Evolutionary conservation across 1,140 invertebrate species (phyloP).

Genomic region (Meloidogyne hapla): DNA sequence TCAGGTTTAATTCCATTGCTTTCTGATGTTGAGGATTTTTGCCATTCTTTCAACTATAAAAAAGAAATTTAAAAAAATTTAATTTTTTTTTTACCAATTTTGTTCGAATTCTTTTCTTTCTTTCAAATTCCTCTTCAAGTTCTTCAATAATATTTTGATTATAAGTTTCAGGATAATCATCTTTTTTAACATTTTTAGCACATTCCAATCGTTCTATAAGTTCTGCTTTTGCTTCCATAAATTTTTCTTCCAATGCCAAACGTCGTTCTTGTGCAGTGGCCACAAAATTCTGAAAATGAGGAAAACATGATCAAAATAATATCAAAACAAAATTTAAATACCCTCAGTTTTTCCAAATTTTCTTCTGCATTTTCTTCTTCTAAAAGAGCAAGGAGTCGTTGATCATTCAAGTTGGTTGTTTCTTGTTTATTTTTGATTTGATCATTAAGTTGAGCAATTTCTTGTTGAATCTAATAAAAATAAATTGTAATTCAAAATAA

Average conservation of each 20-base stretch:
- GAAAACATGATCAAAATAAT: neutral
- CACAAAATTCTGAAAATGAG: constrained; percentile 24
- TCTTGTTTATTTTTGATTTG: neutral
- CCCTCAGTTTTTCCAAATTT: constrained; percentile 30
- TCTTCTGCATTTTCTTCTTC: constrained; percentile 8
- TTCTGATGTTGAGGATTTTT: constrained; percentile 20
- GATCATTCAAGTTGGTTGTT: neutral
- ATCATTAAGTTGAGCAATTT: neutral
- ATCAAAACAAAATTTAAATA: neutral
- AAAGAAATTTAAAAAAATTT: neutral
- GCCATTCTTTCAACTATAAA: constrained; percentile 21
- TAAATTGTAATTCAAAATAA: neutral
- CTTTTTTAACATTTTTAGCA: neutral
- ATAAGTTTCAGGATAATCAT: neutral
- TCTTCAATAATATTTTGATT: neutral
- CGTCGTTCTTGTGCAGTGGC: constrained; percentile 18
- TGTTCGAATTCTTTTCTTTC: constrained; percentile 13
- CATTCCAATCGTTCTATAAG: constrained; percentile 15
- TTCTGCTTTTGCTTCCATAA: constrained; percentile 28
- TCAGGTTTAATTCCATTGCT: neutral
- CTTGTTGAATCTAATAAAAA: neutral
- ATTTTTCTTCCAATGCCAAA: constrained; percentile 25
- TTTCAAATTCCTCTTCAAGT: constrained; percentile 16
- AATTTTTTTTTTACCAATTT: constrained; percentile 28
- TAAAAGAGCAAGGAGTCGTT: constrained; percentile 19